Base-by-base conservation (phyloP, 1,140 invertebrate genomes). In the Orchestia grillus region DNA sequence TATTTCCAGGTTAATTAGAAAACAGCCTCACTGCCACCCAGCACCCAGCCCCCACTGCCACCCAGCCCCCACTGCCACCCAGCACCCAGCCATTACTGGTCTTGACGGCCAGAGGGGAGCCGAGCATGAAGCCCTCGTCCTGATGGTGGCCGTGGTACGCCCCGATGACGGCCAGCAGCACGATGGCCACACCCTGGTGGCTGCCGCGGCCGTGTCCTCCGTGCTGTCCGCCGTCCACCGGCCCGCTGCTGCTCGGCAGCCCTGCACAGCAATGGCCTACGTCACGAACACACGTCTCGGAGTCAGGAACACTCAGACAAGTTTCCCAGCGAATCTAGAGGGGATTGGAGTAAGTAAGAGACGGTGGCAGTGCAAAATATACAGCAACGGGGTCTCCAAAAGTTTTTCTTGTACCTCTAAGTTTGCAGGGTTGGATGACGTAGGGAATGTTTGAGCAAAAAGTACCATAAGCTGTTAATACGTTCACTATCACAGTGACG, bases 131-230 rank as follows among this genome's bases (percentile, higher is more conserved):
- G 43, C 98, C 97, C 96, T 96, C 97, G 87, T 96, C 97, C 95
- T 98, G 97, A 97, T 98, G 99, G 97, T 99, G 99, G 0, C 99
- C 99, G 97, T 99, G 99, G 97, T 99, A 99, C 0, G 99, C 99
- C 0, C 99, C 99, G 96, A 99, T 99, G 0, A 99, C 99, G 0
- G 99, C 99, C 43, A 99, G 97, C 87, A 99, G 97, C 0, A 99
- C 99, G 0, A 99, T 99, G 0, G 99, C 99, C 0, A 99, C 99
- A 0, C 99, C 99, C 97, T 99, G 99, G 97, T 99, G 92, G 44
- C 92, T 94, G 88, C 88, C 28, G 43, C 44, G 43, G 43, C 44
- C 44, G 92, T 94, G 92, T 40, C 41, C 92, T 3, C 43, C 92
- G 44, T 45, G 43, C 36, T 45, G 43, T 44, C 8, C 92, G 3